Conservation (phyloP, 2,888 invertebrate species). For the Leptinotarsa haldemani region DNA sequence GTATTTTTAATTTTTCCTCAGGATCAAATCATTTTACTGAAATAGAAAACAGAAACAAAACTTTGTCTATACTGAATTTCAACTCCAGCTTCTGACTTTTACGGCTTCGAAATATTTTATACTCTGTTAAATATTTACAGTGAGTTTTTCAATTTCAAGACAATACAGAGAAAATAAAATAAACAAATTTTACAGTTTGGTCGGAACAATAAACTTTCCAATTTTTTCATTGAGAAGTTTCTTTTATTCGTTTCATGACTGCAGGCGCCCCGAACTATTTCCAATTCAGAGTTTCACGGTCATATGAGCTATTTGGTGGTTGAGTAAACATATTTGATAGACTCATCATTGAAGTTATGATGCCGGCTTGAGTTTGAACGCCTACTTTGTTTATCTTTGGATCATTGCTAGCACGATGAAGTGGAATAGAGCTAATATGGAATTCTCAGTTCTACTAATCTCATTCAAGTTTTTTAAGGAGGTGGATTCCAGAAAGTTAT, state of each 20-base stretch:
- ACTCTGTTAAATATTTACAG: neutral
- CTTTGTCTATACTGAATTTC: neutral
- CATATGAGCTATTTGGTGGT: neutral
- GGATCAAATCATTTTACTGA: neutral
- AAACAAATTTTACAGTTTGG: conserved; percentile 8
- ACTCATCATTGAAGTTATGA: conserved; percentile 8
- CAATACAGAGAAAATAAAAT: neutral
- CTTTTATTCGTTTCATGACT: neutral
- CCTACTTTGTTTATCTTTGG: neutral
- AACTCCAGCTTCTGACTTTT: neutral
- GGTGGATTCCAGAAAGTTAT: too few relatives aligned
- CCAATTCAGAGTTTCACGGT: neutral
- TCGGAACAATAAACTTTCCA: neutral
- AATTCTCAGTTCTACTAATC: too few relatives aligned
- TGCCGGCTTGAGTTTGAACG: neutral
- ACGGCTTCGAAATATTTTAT: neutral
- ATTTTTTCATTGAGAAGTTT: neutral
- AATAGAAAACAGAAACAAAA: neutral
- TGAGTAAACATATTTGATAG: neutral
- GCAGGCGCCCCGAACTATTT: neutral
- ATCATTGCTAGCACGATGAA: too few relatives aligned
- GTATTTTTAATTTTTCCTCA: too few relatives aligned
- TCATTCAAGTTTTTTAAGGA: too few relatives aligned
- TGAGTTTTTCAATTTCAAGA: neutral
- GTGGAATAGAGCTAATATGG: too few relatives aligned